Base-by-base conservation (phyloP, 2,797 vertebrate genomes). In the Alectoris magna region DNA sequence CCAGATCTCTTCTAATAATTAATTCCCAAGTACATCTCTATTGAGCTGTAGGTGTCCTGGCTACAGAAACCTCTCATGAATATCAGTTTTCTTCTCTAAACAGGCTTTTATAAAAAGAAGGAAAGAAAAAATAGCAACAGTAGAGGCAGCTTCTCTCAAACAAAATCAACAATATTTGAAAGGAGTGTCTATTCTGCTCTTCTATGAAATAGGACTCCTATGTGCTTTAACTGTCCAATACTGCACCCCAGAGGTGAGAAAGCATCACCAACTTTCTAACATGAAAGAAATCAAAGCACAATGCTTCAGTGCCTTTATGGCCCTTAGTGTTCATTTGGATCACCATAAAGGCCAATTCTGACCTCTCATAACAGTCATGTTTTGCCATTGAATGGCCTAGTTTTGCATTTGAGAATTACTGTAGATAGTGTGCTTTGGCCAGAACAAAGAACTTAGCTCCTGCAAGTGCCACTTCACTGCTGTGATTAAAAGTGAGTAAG, bases 191-290 rank as follows among this genome's bases (percentile, higher is more conserved):
- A 1, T 68, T 71, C 24, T 24, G 3, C 2, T 55, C 14, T 49
- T 0, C 7, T 44, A 21, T 68, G 26, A 49, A 38, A 4, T 12
- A 41, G n/a, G 11, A 48, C 89, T 21, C 9, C 22, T 21, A 4
- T 63, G 62, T 67, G 41, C 55, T 90, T 92, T 60, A 93, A 51
- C 67, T 94, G 46, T 91, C 80, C 85, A 88, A 71, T 55, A 59
- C 78, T 69, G 76, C 76, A 87, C 73, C 44, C 90, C 82, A 84
- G 93, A 96, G 88, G 74, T 56, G n/a, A 84, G n/a, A 84, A 6
- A 78, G 39, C 55, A 85, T 26, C 75, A 29, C 23, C 44, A 73
- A 21, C 21, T 41, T 60, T 27, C 19, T 67, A 56, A 38, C 46
- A 27, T 27, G 58, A 86, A 91, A 93, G 53, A 84, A 67, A 26